Conservation (phyloP, 2,888 invertebrate species). For the Aethes cnicana region DNA sequence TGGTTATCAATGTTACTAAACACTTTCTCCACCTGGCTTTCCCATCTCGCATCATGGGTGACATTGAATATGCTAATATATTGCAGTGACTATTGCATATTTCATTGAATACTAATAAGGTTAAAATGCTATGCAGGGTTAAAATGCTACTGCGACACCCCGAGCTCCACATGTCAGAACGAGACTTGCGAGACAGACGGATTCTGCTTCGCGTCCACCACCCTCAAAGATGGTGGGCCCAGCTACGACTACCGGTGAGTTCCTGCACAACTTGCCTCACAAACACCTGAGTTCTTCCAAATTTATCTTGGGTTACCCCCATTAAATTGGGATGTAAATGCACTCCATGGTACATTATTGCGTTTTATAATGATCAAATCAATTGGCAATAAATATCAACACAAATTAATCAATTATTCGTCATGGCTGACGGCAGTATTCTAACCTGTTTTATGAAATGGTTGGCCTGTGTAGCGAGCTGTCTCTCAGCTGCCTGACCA, state of each 20-base stretch:
- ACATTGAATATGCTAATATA: too few relatives aligned
- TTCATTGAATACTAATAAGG: too few relatives aligned
- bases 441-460: constrained; percentile 64
- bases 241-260: constrained; percentile 91
- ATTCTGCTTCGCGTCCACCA: constrained; percentile 92
- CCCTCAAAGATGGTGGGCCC: constrained; percentile 82
- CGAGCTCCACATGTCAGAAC: constrained; percentile 88
- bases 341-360: constrained; percentile 38
- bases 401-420: constrained; percentile 49
- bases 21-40: too few relatives aligned
- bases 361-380: constrained; percentile 41
- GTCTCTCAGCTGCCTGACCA: constrained; percentile 82
- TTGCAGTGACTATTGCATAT: too few relatives aligned
- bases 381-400: constrained; percentile 70
- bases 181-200: constrained; percentile 94
- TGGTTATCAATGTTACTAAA: too few relatives aligned
- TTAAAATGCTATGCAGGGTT: constrained; percentile 84
- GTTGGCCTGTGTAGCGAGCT: constrained; percentile 70
- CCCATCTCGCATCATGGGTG: too few relatives aligned
- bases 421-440: constrained; percentile 42
- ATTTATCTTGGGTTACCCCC: constrained; percentile 12
- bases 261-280: constrained; percentile 18
- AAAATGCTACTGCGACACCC: constrained; percentile 93
- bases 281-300: constrained; percentile 12
- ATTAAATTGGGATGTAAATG: constrained; percentile 2